Base-by-base conservation (phyloP, 30 jellyfish, hydroid and myxozoan species). In the Pelagia noctiluca region DNA sequence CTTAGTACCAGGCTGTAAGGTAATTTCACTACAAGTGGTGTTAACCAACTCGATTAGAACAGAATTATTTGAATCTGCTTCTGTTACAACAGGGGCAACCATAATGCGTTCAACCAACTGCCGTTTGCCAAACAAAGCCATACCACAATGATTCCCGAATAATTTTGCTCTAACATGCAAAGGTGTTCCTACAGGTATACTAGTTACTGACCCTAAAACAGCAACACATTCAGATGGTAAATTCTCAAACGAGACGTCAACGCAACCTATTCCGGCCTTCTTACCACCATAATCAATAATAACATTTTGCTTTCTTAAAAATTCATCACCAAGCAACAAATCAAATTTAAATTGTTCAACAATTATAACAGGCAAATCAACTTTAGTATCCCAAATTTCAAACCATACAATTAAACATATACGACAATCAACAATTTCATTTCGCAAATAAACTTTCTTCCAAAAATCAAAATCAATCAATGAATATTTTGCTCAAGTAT, bases 221-320 rank as follows among this genome's bases (percentile, higher is more conserved):
- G 88, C 95, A 31, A 84, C 88, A 72, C 95, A 73, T 11, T 73
- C 88, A 72, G 95, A 84, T 0, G 95, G 95, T 83, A 84, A 72
- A 11, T 62, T 22, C 34, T 84, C 94, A 54, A 83, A 83, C 7
- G 75, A 21, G 71, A 83, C 42, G 21, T 73, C 95, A 73, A 50
- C 83, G 60, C 29, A 3, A 38, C 83, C 75, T 0, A 63, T 29
- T 48, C 13, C 73, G 11, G 73, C 36, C 7, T 10, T 3, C 38
- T 49, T 71, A 34, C 47, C 49, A 30, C 93, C 95, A 72, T 75
- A 74, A 75, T 85, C 95, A 32, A 85, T 74, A 19, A 75, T 42
- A 3, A 42, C 76, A 47, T 31, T 61, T 50, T 72, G 53, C 30
- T 68, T 73, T 84, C 65, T 36, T 78, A 85, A 74, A 72, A 85